Base-by-base conservation (phyloP, 2,888 invertebrate species). In the Sthenelais limicola region DNA sequence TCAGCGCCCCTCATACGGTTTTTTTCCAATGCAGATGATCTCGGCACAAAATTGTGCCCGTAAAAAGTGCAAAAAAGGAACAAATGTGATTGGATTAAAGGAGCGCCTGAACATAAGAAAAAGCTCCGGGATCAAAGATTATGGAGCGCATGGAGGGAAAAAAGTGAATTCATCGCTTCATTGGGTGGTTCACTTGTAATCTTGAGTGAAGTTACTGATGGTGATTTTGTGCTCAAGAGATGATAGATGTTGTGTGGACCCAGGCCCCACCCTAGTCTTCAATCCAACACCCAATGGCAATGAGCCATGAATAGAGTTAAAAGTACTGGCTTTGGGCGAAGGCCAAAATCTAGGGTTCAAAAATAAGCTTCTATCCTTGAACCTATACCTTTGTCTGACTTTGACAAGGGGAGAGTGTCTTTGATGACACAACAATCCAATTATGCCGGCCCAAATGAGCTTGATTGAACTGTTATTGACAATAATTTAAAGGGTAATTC, bases 31-130 rank as follows among this genome's bases (percentile, higher is more conserved):
- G n/a, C n/a, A n/a, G n/a, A n/a, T n/a, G n/a, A n/a, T n/a, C n/a
- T n/a, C n/a, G n/a, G n/a, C n/a, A n/a, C n/a, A n/a, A n/a, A n/a
- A n/a, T n/a, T n/a, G n/a, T n/a, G n/a, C n/a, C n/a, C n/a, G n/a
- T n/a, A n/a, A n/a, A n/a, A n/a, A n/a, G n/a, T n/a, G n/a, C n/a
- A n/a, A n/a, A n/a, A n/a, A n/a, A n/a, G n/a, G n/a, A n/a, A n/a
- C n/a, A n/a, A n/a, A n/a, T n/a, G 43, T 62, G 62, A 62, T 62
- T 62, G 62, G 62, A 62, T 62, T 62, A 62, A 62, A 62, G 43
- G 62, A 62, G 62, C 24, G 62, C 35, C 12, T 7, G 26, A 18
- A 35, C 24, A 35, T 43, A 62, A 7, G 15, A 62, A 43, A 62
- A 62, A 28, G 21, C 21, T 5, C 38, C 24, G 15, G 38, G 62